phyloP scores from a whole-genome alignment of 2,113 vertebrate species.

The Albula goreensis region DNA sequence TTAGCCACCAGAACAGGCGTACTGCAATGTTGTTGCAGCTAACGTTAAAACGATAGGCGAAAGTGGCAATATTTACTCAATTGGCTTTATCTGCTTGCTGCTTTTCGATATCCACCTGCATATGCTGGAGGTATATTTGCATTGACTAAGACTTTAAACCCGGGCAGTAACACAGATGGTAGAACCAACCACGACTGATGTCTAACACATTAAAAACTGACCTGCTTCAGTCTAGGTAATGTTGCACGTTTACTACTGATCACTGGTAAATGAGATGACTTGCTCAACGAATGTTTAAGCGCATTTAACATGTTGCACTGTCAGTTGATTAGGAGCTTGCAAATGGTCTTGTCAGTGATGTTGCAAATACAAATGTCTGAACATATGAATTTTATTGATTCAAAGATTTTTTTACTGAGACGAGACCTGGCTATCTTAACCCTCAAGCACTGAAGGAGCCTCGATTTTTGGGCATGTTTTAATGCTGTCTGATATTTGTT shows the following conservation, averaged over 20 bases:
- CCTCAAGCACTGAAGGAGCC: background rate
- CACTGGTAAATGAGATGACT: too few species aligned
- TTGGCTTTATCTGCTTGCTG: too few species aligned
- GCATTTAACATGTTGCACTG: background rate
- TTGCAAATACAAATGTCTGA: constrained; percentile 52
- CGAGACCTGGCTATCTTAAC: constrained; percentile 22
- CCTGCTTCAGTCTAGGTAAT: background rate
- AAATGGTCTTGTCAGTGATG: constrained; percentile 68
- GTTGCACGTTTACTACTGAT: background rate
- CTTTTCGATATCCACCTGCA: too few species aligned
- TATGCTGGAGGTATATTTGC: too few species aligned
- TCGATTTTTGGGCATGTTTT: background rate
- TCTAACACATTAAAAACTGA: too few species aligned
- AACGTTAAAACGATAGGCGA: too few species aligned
- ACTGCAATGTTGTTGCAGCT: too few species aligned
- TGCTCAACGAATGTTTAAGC: background rate
- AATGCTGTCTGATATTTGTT: background rate
- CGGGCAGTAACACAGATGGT: too few species aligned
- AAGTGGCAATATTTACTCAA: too few species aligned
- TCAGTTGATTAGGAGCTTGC: background rate
- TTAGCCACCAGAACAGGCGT: too few species aligned
- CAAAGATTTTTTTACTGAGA: constrained; percentile 36
- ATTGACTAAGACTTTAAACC: too few species aligned
- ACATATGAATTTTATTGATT: constrained; percentile 48
- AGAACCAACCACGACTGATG: too few species aligned